A percentile compares a stretch with the other conserved stretches of the same genome.
Evolutionary conservation across 2,888 invertebrate species (phyloP).

Genomic region (Toxonevra muliebris): DNA sequence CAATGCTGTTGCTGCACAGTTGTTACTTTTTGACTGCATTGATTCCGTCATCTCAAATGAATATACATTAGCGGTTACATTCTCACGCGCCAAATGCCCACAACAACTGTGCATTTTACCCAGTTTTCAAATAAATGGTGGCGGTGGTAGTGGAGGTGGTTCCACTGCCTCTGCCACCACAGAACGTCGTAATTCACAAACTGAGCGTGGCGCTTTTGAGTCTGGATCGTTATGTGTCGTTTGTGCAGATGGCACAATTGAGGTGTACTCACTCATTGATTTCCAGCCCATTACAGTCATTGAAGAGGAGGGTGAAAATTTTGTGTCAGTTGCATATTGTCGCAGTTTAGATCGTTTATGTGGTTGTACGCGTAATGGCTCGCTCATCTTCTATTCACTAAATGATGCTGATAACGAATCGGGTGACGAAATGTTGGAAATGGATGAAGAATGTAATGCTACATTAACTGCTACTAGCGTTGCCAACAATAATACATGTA

Average conservation of each 20-base stretch:
- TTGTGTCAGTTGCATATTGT: slow-evolving; percentile 86
- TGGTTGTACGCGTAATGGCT: slow-evolving; percentile 82
- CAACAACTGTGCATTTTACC: slow-evolving; percentile 77
- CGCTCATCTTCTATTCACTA: slow-evolving; percentile 83
- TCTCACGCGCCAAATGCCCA: slow-evolving; percentile 74
- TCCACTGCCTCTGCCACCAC: neutral
- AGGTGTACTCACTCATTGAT: slow-evolving; percentile 77
- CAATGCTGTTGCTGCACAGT: slow-evolving; percentile 55
- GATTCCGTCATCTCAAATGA: slow-evolving; percentile 56
- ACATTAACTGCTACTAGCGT: slow-evolving; percentile 37
- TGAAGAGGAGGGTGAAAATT: slow-evolving; percentile 74
- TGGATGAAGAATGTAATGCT: slow-evolving; percentile 70
- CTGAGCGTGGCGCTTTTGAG: slow-evolving; percentile 47
- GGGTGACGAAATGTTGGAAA: slow-evolving; percentile 73
- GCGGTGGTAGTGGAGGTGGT: slow-evolving; percentile 1
- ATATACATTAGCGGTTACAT: slow-evolving; percentile 66
- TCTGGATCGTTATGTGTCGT: slow-evolving; percentile 77
- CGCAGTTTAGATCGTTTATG: slow-evolving; percentile 88
- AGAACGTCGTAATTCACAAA: slow-evolving; percentile 28
- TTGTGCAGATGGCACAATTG: slow-evolving; percentile 78
- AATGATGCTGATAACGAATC: slow-evolving; percentile 78
- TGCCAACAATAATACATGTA: slow-evolving; percentile 19
- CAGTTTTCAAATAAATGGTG: slow-evolving; percentile 35
- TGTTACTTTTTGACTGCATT: slow-evolving; percentile 55
- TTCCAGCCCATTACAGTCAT: slow-evolving; percentile 76